These are phyloP conservation scores for Rhagologus leucostigma DNA, from an alignment of 2,113 vertebrate species.

Conservation along the genomic window DNA sequence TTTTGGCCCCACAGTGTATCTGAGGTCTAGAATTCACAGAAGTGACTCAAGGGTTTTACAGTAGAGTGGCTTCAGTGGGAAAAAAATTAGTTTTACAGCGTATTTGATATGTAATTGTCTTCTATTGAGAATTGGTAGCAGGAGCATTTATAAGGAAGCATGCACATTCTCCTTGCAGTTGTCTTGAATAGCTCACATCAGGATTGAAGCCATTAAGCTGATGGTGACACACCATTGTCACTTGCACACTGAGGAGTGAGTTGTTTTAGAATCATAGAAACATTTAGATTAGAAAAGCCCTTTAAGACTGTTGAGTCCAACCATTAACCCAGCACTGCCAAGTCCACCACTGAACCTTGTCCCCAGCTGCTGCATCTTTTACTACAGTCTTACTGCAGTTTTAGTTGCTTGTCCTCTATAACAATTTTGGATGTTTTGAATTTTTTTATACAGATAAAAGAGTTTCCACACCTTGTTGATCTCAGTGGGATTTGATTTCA, in stretches of 20 bases:
- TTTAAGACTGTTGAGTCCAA: neutral
- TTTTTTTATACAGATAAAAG: neutral
- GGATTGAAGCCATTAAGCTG: neutral
- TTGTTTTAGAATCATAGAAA: neutral
- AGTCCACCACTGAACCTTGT: neutral
- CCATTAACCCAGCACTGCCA: neutral
- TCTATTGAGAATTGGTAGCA: neutral
- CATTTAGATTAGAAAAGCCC: neutral
- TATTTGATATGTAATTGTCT: neutral
- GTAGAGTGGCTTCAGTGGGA: neutral
- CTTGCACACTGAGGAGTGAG: neutral
- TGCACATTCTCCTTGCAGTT: fast-evolving
- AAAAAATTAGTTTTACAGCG: neutral
- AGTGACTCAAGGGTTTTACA: neutral
- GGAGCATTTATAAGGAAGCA: neutral
- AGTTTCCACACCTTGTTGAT: neutral
- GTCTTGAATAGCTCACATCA: neutral
- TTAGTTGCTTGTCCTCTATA: neutral
- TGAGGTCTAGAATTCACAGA: neutral
- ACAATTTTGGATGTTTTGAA: neutral
- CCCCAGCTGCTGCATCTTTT: neutral
- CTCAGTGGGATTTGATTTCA: neutral
- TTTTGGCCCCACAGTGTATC: neutral
- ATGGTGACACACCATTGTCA: fast-evolving
- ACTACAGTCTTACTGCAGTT: neutral